Conservation (phyloP, 53 echinoderm and acorn worm genomes). For the Stichopus horrens region DNA sequence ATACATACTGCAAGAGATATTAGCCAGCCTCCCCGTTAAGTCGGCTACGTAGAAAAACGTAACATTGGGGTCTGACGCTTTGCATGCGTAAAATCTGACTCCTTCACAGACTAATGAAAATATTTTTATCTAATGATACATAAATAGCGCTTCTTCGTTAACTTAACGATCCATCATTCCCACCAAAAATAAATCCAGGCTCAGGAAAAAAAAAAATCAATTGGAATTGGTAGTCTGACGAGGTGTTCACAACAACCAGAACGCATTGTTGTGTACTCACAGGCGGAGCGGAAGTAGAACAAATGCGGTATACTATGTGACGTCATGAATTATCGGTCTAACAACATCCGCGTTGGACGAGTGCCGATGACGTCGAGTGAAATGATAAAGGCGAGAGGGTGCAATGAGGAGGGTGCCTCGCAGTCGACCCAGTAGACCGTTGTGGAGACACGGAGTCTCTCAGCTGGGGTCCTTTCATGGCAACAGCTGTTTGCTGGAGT, state of each 20-base stretch:
- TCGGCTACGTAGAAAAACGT: not conserved
- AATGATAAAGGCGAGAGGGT: slow-evolving; percentile 9
- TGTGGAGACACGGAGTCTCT: slow-evolving; percentile 39
- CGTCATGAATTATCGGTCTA: slow-evolving; percentile 10
- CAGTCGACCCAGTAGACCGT: slow-evolving; percentile 28
- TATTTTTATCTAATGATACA: not conserved
- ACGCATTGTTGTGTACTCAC: not conserved
- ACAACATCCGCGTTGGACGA: slow-evolving; percentile 1
- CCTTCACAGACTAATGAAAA: not conserved
- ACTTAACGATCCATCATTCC: not conserved
- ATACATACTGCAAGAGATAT: too few relatives aligned
- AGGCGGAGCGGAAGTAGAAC: not conserved
- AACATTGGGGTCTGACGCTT: not conserved
- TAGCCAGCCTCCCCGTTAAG: not conserved
- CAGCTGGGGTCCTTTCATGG: slow-evolving; percentile 40
- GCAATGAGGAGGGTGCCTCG: slow-evolving; percentile 12
- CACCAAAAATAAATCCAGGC: not conserved
- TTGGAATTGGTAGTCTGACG: not conserved
- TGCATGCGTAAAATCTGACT: not conserved
- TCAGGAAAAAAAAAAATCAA: not conserved
- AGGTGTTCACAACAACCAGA: not conserved
- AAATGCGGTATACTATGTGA: not conserved
- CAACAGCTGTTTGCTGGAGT: slow-evolving; percentile 30
- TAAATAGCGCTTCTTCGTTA: not conserved
- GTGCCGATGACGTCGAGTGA: slow-evolving; percentile 20